phyloP scores from a whole-genome alignment of 1,140 invertebrate genomes.

The Patella vulgata region DNA sequence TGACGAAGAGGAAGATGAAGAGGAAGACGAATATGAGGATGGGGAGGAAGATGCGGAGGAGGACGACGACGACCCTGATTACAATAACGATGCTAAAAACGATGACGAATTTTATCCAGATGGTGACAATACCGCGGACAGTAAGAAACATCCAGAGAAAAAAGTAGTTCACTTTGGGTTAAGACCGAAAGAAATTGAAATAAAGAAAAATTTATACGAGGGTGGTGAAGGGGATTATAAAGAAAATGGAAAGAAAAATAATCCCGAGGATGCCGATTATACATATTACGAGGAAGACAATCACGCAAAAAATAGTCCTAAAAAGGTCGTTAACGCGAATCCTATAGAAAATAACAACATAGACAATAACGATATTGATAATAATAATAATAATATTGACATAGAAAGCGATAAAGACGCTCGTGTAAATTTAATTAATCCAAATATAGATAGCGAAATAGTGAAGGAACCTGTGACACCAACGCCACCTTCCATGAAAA shows the following conservation, averaged over 20 bases:
- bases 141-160: constrained; percentile 9
- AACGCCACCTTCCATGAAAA: not conserved
- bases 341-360: not conserved
- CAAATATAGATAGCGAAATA: not conserved
- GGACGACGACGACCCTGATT: constrained; percentile 22
- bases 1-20: constrained; percentile 22
- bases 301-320: constrained; percentile 4
- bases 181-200: constrained; percentile 12
- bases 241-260: constrained; percentile 29
- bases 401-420: constrained; percentile 30
- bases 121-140: constrained; percentile 9
- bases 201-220: constrained; percentile 17
- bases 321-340: not conserved
- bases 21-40: constrained; percentile 15
- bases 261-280: constrained; percentile 31
- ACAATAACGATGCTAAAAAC: constrained; percentile 27
- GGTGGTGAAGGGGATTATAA: constrained; percentile 23
- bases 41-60: not conserved
- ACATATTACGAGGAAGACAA: constrained; percentile 33
- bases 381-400: constrained; percentile 34
- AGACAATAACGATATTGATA: constrained; percentile 1
- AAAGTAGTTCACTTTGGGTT: constrained; percentile 24
- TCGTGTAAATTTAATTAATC: not conserved
- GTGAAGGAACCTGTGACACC: not conserved
- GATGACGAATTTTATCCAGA: constrained; percentile 21